Evolutionary conservation across 2,113 vertebrate species (phyloP).

Genomic region (Ceyx margarethae): DNA sequence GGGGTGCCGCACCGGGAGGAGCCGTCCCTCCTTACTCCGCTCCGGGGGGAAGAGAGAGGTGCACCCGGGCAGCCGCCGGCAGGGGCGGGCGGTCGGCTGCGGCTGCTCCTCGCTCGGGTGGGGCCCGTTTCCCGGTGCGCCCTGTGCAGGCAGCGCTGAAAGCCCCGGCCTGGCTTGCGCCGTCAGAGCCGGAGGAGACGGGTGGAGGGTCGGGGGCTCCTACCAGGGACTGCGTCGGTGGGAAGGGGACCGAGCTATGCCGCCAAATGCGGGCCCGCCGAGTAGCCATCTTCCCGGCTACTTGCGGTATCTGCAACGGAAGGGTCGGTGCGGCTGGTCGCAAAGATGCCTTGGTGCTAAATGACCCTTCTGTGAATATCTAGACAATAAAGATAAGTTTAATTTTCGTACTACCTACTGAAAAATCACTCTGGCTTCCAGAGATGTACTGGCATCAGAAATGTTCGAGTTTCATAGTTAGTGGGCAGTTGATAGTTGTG

Average conservation of each 20-base stretch:
- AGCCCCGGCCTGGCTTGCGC: neutral
- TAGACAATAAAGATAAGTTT: neutral
- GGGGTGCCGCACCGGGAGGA: neutral
- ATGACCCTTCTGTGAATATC: neutral
- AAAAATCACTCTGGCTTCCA: neutral
- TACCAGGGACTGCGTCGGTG: too few species aligned
- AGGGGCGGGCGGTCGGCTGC: neutral
- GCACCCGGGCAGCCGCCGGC: neutral
- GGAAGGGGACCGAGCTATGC: neutral
- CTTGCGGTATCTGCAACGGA: accelerated
- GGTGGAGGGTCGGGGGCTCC: too few species aligned
- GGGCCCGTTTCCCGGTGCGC: neutral
- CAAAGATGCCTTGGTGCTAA: accelerated
- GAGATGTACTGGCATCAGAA: accelerated
- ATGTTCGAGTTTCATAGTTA: neutral
- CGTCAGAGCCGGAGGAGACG: too few species aligned
- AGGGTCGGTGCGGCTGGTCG: neutral
- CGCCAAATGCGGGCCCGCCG: neutral
- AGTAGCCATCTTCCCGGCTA: neutral
- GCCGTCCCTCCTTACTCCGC: neutral
- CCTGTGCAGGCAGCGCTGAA: neutral
- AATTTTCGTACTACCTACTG: accelerated
- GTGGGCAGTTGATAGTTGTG: neutral
- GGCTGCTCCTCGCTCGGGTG: neutral
- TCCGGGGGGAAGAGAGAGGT: neutral